Base-by-base conservation (phyloP, 2,888 invertebrate genomes). In the Nephrotoma flavescens region DNA sequence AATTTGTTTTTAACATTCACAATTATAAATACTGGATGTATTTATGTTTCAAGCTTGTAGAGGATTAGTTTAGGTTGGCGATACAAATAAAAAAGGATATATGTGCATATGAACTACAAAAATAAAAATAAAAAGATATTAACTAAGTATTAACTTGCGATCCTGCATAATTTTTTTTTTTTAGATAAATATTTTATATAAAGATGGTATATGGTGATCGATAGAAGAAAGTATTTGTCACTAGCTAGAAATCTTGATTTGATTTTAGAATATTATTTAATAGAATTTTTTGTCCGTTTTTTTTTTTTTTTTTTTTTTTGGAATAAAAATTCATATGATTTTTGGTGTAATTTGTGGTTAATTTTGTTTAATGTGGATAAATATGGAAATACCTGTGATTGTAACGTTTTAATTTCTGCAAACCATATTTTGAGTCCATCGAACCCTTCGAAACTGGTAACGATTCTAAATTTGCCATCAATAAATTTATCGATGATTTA, bases 401-500 rank as follows among this genome's bases (percentile, higher is more conserved):
- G 94, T 98, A 98, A 93, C 98, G 96, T 94, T 98, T 98, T 93
- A 99, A 95, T 94, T 98, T 98, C 93, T 97, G 97, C 90, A 99
- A 95, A 91, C 99, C 98, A 92, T 98, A 98, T 95, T 97, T 98
- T 91, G 98, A 97, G 93, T 98, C 98, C 91, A 97, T 97, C 89
- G 98, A 97, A 90, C 99, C 98, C 92, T 99, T 99, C 88, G 99
- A 98, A 88, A 99, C 99, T 85, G 99, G 99, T 88, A 99, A 94
- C 87, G 98, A 98, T 94, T 99, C 99, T 92, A 99, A 94, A 94
- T 99, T 99, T 88, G 97, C 97, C 97, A 99, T 99, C 90, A 99
- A 94, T 89, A 98, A 94, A 93, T 99, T 99, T 92, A 99, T 99
- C 88, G 98, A 98, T 87, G 98, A 96, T 92, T 98, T 98, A 90